Evolutionary conservation across 1,140 invertebrate genomes (phyloP), one percentile per base, ranked within the genome.

Genomic region (Hypsibius dujardini): DNA sequence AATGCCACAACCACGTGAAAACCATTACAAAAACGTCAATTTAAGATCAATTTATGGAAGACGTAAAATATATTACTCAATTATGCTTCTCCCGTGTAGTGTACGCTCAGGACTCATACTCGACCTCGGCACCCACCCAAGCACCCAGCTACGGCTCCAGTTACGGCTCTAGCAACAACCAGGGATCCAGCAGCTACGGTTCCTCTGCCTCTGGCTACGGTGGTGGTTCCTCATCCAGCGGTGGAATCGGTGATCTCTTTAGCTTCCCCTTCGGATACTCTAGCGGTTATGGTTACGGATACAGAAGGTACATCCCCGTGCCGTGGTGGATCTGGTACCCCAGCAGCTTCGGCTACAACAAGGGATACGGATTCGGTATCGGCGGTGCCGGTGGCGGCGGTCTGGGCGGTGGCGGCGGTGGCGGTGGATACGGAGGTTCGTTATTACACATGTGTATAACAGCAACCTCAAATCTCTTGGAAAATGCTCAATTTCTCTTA

Each of bases 211-310:
- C 12, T 45, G 7, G 12, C 12, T 67, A 67, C 62, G 42, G 62
- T 42, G 42, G 62, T 42, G 62, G 62, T 7, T 12, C 12, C 12
- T 67, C 62, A 67, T 67, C 62, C 62, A 42, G 62, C 42, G 62
- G 62, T 15, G 62, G 62, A 12, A 15, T 15, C 42, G 62, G 62
- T 42, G 62, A 67, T 45, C 62, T 67, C 45, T 67, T 67, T 42
- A 67, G 62, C 62, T 67, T 67, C 62, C 62, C 62, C 62, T 67
- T 67, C 62, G 62, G 62, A 15, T 67, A 67, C 42, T 67, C 62
- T 42, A 67, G 62, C 62, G 62, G 62, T 67, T 67, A 67, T 42
- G 62, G 62, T 7, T 67, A 67, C 62, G 62, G 62, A 7, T 67
- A 67, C 62, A 67, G 62, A 67, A 67, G 62, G 62, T 67, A 67